Conservation (phyloP, 2,113 vertebrate species). For the Rhea americana region DNA sequence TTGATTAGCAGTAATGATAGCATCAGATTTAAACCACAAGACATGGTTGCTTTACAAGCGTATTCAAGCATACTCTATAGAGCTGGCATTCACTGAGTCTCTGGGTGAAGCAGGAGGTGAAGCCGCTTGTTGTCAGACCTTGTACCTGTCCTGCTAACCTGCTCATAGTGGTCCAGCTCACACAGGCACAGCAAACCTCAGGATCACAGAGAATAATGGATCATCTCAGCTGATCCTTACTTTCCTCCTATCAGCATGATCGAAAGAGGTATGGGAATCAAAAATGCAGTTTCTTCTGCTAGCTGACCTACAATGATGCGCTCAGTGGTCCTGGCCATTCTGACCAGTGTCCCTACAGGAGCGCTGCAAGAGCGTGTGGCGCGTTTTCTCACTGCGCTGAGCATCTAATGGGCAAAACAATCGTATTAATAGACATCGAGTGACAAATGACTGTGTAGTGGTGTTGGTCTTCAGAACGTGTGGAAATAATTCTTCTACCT, state of each 20-base stretch:
- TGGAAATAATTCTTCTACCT: neutral
- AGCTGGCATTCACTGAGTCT: neutral
- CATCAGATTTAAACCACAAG: neutral
- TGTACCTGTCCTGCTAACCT: neutral
- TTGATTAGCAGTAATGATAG: neutral
- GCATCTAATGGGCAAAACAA: neutral
- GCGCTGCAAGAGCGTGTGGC: neutral
- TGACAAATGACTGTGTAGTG: neutral
- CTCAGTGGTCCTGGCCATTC: neutral
- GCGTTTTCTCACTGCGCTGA: neutral
- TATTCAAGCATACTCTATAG: neutral
- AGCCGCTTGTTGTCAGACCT: neutral
- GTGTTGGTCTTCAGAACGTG: neutral
- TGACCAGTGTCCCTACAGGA: neutral
- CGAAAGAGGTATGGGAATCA: neutral
- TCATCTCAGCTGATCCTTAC: neutral
- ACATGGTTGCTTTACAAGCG: neutral
- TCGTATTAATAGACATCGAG: too few relatives aligned
- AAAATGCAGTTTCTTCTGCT: neutral
- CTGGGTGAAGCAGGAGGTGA: neutral
- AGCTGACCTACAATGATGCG: accelerated
- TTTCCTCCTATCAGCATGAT: neutral
- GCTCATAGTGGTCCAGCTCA: neutral
- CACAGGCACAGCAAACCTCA: neutral
- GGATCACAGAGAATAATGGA: neutral